A percentile compares a stretch with the other conserved stretches of the same genome.
phyloP scores from a whole-genome alignment of 1,140 invertebrate genomes.

The Pygmarrhopalites habei region DNA sequence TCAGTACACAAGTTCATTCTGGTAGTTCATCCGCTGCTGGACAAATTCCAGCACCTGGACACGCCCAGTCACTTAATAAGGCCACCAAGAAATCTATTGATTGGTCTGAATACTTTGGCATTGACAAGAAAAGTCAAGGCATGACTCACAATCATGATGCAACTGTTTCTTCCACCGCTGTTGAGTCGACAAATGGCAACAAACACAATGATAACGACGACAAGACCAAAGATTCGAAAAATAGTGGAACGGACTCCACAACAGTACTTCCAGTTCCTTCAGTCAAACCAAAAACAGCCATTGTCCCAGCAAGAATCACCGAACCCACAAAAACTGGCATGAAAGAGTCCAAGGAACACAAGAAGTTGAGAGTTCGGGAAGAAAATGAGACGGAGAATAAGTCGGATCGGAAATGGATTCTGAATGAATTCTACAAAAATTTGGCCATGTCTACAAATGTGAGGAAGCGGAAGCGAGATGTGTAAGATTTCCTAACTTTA shows the following conservation, averaged over 20 bases:
- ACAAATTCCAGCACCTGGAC: constrained; percentile 13
- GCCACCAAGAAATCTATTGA: constrained; percentile 73
- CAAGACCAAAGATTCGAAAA: too few relatives aligned
- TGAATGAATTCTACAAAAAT: constrained; percentile 49
- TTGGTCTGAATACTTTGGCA: constrained; percentile 76
- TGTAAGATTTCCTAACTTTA: constrained; percentile 10
- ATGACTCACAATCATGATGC: background rate
- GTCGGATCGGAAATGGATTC: constrained; percentile 50
- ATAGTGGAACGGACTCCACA: background rate
- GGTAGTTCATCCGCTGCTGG: background rate
- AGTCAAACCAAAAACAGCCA: constrained; percentile 5
- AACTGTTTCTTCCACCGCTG: background rate
- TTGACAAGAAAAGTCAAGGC: constrained; percentile 58
- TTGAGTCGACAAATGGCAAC: background rate
- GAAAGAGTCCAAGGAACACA: constrained; percentile 40
- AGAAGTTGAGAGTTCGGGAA: constrained; percentile 34
- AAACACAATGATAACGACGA: constrained; percentile 9
- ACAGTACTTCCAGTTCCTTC: background rate
- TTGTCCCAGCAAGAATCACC: background rate
- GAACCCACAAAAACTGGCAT: constrained; percentile 7
- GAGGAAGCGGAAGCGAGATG: constrained; percentile 28
- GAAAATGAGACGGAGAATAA: constrained; percentile 36
- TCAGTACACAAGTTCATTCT: background rate
- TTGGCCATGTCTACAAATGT: constrained; percentile 36
- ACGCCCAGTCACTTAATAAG: constrained; percentile 39